Base-by-base conservation (phyloP, 2,113 vertebrate species). In the Axis porcinus region DNA sequence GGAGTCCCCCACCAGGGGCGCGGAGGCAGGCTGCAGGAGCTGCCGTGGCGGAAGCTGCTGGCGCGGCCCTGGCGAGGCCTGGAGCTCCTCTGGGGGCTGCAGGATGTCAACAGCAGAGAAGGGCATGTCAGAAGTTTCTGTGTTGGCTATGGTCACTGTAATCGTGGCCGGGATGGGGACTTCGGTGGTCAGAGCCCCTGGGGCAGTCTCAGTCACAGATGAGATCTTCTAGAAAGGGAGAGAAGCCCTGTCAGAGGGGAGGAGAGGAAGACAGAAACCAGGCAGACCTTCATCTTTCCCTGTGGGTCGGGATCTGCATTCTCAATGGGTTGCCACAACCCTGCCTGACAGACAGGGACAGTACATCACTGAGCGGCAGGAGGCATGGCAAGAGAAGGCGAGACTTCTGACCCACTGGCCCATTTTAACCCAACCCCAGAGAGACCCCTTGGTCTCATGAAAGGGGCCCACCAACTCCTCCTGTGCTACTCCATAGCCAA, bases 211-310 rank as follows among this genome's bases (percentile, higher is more conserved):
- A 7, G 99, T 98, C 98, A 99, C 98, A 1, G 99, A 99, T 15
- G 99, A 99, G 92, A 99, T 99, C 19, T 98, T 99, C 99, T 99
- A 95, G 47, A 98, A 97, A 96, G 82, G 94, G 95, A 97, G 47
- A 97, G 92, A 98, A 95, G 94, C 64, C 86, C 97, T 7, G 78
- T 98, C 95, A 98, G 96, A 98, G 97, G 91, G 74, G n/a, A 93
- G 60, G 54, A 74, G 85, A 19, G 30, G 28, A 64, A 78, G 89
- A n/a, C 91, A 86, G 79, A 54, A 92, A 57, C 16, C 52, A 81
- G 83, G 86, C 17, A 91, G 86, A 54, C 89, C 82, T 47, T 62
- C 58, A 25, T 40, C 88, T 90, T 57, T 88, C 78, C 86, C 86
- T n/a, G 15, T 0, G 27, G 52, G 8, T 28, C 79, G 50, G 21